Evolutionary conservation across 2,888 invertebrate species (phyloP).

Genomic region (Yponomeuta sedellus): DNA sequence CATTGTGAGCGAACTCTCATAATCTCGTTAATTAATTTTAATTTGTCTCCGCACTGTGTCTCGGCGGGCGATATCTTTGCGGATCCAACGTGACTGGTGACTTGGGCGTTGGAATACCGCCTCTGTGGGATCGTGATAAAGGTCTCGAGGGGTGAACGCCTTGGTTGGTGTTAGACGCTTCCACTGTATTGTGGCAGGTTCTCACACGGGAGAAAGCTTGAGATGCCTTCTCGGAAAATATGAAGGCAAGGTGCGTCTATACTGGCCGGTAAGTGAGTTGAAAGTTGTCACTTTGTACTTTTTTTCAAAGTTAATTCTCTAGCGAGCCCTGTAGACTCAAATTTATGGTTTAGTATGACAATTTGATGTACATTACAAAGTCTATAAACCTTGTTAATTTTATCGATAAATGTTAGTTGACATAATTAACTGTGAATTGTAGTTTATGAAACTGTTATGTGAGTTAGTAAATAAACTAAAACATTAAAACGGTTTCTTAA

Average conservation of each 20-base stretch:
- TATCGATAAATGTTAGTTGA: too few species aligned
- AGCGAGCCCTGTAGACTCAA: too few species aligned
- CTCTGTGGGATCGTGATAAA: background rate
- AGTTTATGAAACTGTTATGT: too few species aligned
- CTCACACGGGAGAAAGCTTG: constrained; percentile 18
- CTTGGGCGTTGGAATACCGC: background rate
- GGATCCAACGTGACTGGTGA: background rate
- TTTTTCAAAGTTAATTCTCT: background rate
- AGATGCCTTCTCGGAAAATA: constrained; percentile 18
- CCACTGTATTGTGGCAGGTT: constrained; percentile 17
- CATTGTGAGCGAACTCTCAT: constrained; percentile 12
- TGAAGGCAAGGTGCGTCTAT: constrained; percentile 7
- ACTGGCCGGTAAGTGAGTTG: background rate
- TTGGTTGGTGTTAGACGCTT: constrained; percentile 7
- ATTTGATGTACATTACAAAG: too few species aligned
- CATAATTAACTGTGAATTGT: too few species aligned
- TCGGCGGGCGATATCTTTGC: background rate
- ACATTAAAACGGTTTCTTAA: too few species aligned
- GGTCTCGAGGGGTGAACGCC: background rate
- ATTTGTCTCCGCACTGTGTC: background rate
- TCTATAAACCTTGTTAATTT: too few species aligned
- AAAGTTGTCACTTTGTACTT: background rate
- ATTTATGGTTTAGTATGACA: too few species aligned
- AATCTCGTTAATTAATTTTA: constrained; percentile 14
- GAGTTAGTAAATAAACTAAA: too few species aligned